Conservation (phyloP, 2,888 invertebrate genomes). For the Drosophila meridiana region DNA sequence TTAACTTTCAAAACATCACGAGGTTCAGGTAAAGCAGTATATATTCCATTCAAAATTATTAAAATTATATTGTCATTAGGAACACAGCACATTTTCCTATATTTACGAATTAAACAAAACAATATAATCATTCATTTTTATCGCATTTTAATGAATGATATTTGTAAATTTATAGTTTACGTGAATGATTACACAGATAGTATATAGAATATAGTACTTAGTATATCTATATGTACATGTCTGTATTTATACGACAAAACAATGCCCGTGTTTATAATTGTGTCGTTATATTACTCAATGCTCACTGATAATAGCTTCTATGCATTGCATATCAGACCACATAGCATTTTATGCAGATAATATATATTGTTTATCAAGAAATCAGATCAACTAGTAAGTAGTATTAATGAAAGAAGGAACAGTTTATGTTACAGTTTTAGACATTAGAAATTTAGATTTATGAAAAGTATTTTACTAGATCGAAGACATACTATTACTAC, state of each 20-base stretch:
- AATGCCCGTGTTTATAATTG: conserved; percentile 15
- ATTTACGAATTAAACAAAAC: conserved; percentile 3
- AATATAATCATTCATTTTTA: conserved; percentile 32
- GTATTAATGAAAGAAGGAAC: too few relatives aligned
- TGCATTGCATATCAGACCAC: not conserved
- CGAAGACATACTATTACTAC: not conserved
- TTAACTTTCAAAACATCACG: conserved; percentile 10
- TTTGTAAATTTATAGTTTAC: conserved; percentile 2
- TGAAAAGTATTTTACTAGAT: not conserved
- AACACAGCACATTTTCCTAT: not conserved
- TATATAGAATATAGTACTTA: not conserved
- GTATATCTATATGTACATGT: not conserved
- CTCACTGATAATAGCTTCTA: conserved; percentile 14
- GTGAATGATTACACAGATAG: not conserved
- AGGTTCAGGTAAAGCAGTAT: not conserved
- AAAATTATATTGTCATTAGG: conserved; percentile 4
- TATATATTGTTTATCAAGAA: not conserved
- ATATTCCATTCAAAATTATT: not conserved
- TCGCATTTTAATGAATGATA: conserved; percentile 11
- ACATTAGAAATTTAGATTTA: not conserved
- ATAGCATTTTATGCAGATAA: conserved; percentile 14
- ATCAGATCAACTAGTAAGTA: not conserved
- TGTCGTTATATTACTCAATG: conserved; percentile 12
- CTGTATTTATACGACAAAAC: not conserved
- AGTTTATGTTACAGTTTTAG: not conserved